These are phyloP conservation scores for Scopus umbretta DNA, from an alignment of 2,113 vertebrate species.

Conservation along the genomic window DNA sequence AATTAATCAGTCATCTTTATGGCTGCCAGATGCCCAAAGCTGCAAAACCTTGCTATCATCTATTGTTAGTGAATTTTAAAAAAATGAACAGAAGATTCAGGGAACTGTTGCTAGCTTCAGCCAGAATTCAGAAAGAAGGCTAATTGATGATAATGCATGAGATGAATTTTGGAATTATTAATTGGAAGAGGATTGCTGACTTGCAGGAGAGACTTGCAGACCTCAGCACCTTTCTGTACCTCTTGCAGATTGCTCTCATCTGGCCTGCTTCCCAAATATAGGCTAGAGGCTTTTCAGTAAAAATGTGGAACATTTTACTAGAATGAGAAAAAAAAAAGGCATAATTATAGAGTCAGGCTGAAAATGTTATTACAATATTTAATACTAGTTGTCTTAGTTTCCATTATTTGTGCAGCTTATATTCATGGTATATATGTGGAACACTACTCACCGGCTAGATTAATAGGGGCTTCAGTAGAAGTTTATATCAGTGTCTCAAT, in stretches of 20 bases:
- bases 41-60: background rate
- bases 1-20: background rate
- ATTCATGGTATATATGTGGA: background rate
- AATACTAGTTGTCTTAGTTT: background rate
- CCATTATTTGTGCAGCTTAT: background rate
- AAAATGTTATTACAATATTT: background rate
- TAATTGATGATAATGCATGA: slow-evolving; percentile 47
- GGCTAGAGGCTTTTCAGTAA: slow-evolving; percentile 22
- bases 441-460: background rate
- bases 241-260: slow-evolving; percentile 36
- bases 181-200: slow-evolving; percentile 63
- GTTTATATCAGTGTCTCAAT: background rate
- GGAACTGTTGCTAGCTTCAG: slow-evolving; percentile 35
- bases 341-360: background rate
- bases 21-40: background rate
- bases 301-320: background rate
- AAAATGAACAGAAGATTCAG: slow-evolving; percentile 2
- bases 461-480: background rate
- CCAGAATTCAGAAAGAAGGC: slow-evolving; percentile 37
- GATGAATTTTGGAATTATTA: slow-evolving; percentile 66
- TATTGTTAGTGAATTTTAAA: background rate
- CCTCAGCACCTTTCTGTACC: slow-evolving; percentile 61
- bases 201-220: slow-evolving; percentile 62
- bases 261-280: slow-evolving; percentile 46
- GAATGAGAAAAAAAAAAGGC: background rate